Evolutionary conservation across 2,888 invertebrate genomes (phyloP).

Genomic region (Polymixis lichenea): DNA sequence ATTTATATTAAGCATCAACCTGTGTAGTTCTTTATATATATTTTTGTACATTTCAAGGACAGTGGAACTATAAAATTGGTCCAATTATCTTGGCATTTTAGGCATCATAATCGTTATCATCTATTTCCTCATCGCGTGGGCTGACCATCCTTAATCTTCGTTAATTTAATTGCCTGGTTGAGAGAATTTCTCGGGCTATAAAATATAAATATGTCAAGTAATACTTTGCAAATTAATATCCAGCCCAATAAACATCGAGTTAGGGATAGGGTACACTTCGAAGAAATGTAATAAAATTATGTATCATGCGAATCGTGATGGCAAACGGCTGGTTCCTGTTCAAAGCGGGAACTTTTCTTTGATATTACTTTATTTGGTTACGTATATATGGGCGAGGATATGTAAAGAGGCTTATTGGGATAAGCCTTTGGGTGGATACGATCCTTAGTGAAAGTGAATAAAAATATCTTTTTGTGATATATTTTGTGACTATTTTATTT

Average conservation of each 20-base stretch:
- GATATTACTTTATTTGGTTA: slow-evolving; percentile 82
- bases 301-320: slow-evolving; percentile 74
- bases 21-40: not conserved
- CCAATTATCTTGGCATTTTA: slow-evolving; percentile 13
- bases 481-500: slow-evolving; percentile 54
- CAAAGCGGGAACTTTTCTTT: slow-evolving; percentile 78
- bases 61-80: slow-evolving; percentile 14
- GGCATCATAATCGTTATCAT: not conserved
- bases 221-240: slow-evolving; percentile 71
- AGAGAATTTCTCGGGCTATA: slow-evolving; percentile 2
- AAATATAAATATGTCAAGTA: slow-evolving; percentile 62
- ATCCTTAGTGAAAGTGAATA: slow-evolving; percentile 71
- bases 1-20: not conserved
- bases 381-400: slow-evolving; percentile 72
- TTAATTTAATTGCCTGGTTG: slow-evolving; percentile 39
- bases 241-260: slow-evolving; percentile 70
- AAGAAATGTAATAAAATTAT: slow-evolving; percentile 79
- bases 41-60: slow-evolving; percentile 3
- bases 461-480: slow-evolving; percentile 65
- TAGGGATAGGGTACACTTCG: slow-evolving; percentile 53
- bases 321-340: slow-evolving; percentile 69
- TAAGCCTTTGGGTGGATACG: slow-evolving; percentile 66
- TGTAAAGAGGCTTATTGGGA: slow-evolving; percentile 75
- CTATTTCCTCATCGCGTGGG: not conserved
- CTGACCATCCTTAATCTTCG: slow-evolving; percentile 9